phyloP scores from a whole-genome alignment of 2,888 invertebrate genomes.

The Acleris literana region DNA sequence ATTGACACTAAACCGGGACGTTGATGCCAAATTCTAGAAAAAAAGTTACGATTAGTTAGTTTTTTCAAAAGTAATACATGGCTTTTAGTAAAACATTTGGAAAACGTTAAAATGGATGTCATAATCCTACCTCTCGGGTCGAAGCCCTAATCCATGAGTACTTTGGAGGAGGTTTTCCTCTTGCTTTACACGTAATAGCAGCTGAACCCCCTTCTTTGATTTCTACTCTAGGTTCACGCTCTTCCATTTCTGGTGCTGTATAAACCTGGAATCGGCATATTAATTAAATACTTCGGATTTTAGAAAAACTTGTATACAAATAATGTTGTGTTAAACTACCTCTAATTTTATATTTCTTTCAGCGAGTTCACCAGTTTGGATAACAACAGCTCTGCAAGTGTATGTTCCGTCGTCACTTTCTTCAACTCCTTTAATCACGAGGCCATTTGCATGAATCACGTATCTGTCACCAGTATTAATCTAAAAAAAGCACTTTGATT shows the following conservation, averaged over 20 bases:
- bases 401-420: slow-evolving; percentile 94
- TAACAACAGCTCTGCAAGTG: slow-evolving; percentile 93
- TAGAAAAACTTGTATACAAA: background rate
- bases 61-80: background rate
- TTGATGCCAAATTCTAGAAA: slow-evolving; percentile 86
- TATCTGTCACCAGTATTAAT: slow-evolving; percentile 88
- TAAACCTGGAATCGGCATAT: slow-evolving; percentile 81
- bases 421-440: slow-evolving; percentile 89
- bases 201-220: slow-evolving; percentile 92
- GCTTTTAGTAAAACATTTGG: too few relatives aligned
- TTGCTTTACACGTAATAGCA: slow-evolving; percentile 89
- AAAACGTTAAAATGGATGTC: background rate
- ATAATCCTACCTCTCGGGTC: slow-evolving; percentile 80
- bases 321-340: slow-evolving; percentile 65
- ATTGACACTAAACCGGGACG: slow-evolving; percentile 86
- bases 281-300: slow-evolving; percentile 2
- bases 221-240: slow-evolving; percentile 84
- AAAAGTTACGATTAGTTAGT: slow-evolving; percentile 29
- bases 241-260: slow-evolving; percentile 88
- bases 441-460: slow-evolving; percentile 88
- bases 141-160: slow-evolving; percentile 92
- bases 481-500: slow-evolving; percentile 53
- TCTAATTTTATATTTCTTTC: slow-evolving; percentile 91
- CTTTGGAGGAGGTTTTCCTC: slow-evolving; percentile 92
- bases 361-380: slow-evolving; percentile 90